Evolutionary conservation across 2,797 vertebrate species (phyloP), one percentile per base, ranked within the genome.

Genomic region (Gambelia wislizenii): DNA sequence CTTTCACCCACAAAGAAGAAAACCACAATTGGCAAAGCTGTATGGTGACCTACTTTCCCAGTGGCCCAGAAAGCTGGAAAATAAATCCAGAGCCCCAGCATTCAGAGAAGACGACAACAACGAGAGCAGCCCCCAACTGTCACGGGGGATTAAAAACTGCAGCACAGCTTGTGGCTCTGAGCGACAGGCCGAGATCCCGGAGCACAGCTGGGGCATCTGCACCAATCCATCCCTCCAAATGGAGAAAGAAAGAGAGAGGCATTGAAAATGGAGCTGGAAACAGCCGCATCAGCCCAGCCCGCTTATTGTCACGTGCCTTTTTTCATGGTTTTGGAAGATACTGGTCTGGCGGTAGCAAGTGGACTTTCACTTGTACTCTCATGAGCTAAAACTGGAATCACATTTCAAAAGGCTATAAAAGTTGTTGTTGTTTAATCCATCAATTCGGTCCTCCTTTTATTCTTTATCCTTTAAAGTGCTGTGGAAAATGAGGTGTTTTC

Each of bases 1-100:
- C 67, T 95, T 96, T 95, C 95, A 92, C 89, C 86, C 33, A 93
- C 94, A 90, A 91, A 49, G 54, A 95, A 95, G 89, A 95, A 94
- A 91, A 84, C 91, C 92, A 95, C 87, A 93, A 93, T 83, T 91
- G 91, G 91, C 88, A 93, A 86, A 91, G 70, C 54, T 86, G 39
- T 89, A 93, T 95, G 97, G 95, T 97, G 97, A 97, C 97, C 97
- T 97, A 97, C 94, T 97, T 98, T 98, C 89, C 89, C 94, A 94
- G 94, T 95, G 91, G 95, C 95, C 95, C 92, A 96, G 93, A 97
- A 97, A 97, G 91, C 95, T 92, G 93, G 91, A 94, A 95, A 96
- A 95, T 95, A 97, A 96, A 96, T 95, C 95, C 95, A 90, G 92
- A 92, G 94, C 94, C 97, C 93, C 87, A 87, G 76, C 86, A 44